Evolutionary conservation across 1,140 invertebrate genomes (phyloP), one percentile per base, ranked within the genome.

Genomic region (Musca domestica): DNA sequence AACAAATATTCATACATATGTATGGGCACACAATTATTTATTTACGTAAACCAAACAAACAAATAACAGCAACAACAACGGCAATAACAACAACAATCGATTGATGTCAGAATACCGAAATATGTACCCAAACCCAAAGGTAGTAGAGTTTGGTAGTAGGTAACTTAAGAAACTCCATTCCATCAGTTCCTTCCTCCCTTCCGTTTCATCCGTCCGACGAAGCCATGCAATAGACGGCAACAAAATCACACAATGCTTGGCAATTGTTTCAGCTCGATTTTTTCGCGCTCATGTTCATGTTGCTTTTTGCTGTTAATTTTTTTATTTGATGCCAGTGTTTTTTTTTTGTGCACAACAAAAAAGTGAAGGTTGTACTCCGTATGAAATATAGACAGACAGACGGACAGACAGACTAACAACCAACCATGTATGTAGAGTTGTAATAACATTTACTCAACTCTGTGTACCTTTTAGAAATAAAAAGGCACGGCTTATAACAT

Each of bases 21-120:
- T 61, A 30, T 61, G 56, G 34, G 56, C 56, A 34, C 25, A 61
- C 56, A 61, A 61, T 61, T 58, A 58, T 58, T 58, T 58, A 58
- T 61, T 61, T 61, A 61, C 56, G 56, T 61, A 41, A 61, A 61
- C 12, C 25, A 56, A 27, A 61, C 12, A 56, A 56, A 27, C 22
- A 56, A 56, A 27, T 23, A 23, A 61, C 10, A 61, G 15, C 25
- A 61, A 61, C n/a, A 30, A 61, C 10, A 61, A 19, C 25, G 41
- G 41, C n/a, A 30, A 58, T 2, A 58, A 25, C 10, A n/a, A 27
- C 54, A 17, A 27, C 54, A 30, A 23, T 27, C 19, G 27, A 27
- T 30, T 34, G 5, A n/a, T 34, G 19, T 34, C 30, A 58, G 27
- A 58, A 27, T 19, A 56, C 14, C 23, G 9, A 9, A 51, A 19